phyloP scores from a whole-genome alignment of 2,888 invertebrate species.

The Cheilosia impressa region DNA sequence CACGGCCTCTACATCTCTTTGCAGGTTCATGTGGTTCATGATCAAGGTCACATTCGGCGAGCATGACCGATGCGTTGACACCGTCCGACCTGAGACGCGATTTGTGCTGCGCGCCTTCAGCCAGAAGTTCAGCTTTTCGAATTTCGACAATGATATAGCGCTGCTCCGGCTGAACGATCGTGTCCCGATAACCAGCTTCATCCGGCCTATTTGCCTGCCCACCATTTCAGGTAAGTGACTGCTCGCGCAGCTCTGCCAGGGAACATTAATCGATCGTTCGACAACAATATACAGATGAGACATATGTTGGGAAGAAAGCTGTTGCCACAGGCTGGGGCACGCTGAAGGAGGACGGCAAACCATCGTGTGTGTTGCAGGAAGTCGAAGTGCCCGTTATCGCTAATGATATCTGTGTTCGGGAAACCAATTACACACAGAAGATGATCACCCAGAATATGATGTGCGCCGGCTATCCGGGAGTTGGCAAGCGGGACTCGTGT shows the following conservation, averaged over 20 bases:
- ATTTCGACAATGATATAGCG: conserved; percentile 95
- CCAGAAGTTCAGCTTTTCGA: conserved; percentile 92
- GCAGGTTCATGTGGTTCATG: conserved; percentile 96
- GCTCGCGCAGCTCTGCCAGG: background rate
- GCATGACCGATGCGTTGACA: conserved; percentile 92
- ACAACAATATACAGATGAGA: conserved; percentile 84
- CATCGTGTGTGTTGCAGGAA: conserved; percentile 92
- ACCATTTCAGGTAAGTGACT: conserved; percentile 85
- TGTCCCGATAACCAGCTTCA: conserved; percentile 90
- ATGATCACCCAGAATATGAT: conserved; percentile 96
- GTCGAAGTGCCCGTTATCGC: conserved; percentile 88
- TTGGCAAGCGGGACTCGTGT: conserved; percentile 91
- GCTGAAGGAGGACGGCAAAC: conserved; percentile 92
- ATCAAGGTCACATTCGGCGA: conserved; percentile 95
- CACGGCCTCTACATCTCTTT: conserved; percentile 78
- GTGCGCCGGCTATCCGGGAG: conserved; percentile 90
- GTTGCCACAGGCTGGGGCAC: conserved; percentile 95
- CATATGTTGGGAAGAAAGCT: conserved; percentile 89
- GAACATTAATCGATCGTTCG: conserved; percentile 11
- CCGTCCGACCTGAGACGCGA: conserved; percentile 89
- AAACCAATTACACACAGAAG: conserved; percentile 91
- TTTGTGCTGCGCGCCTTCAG: conserved; percentile 91
- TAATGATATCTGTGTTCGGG: conserved; percentile 88
- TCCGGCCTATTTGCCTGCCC: conserved; percentile 93
- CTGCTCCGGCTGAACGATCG: conserved; percentile 91